Conservation (phyloP, 2,888 invertebrate genomes). For the Philaethria dido region DNA sequence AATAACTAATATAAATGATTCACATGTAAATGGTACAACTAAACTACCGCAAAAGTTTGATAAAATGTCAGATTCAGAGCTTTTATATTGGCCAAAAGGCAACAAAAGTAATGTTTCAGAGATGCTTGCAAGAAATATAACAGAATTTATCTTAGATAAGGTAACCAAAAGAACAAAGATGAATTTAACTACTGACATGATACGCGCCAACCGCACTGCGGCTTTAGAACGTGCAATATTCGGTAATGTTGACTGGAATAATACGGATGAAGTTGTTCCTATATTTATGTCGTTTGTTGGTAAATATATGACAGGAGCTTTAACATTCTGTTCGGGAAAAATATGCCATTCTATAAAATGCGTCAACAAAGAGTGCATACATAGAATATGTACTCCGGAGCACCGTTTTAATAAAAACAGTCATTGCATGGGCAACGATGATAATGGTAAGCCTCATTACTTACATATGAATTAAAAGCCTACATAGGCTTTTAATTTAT, state of each 20-base stretch:
- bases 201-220: conserved; percentile 59
- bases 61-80: conserved; percentile 59
- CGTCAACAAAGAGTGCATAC: conserved; percentile 63
- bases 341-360: conserved; percentile 77
- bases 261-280: conserved; percentile 69
- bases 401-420: conserved; percentile 69
- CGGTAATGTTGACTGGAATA: conserved; percentile 72
- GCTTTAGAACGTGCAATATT: conserved; percentile 71
- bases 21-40: conserved; percentile 47
- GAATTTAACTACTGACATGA: conserved; percentile 62
- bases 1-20: background rate
- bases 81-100: conserved; percentile 69
- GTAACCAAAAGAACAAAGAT: conserved; percentile 67
- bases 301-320: conserved; percentile 70
- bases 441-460: conserved; percentile 56
- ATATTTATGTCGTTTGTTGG: conserved; percentile 74
- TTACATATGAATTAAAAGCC: too few relatives aligned
- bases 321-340: conserved; percentile 72
- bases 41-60: conserved; percentile 54
- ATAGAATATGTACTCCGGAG: conserved; percentile 65
- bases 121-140: conserved; percentile 59
- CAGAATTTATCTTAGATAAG: conserved; percentile 63
- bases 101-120: conserved; percentile 46
- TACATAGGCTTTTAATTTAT: conserved; percentile 12
- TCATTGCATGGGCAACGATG: conserved; percentile 67